A percentile compares a stretch with the other conserved stretches of the same genome.
Evolutionary conservation across 2,888 invertebrate genomes (phyloP).

Genomic region (Dorcus parallelipipedus): DNA sequence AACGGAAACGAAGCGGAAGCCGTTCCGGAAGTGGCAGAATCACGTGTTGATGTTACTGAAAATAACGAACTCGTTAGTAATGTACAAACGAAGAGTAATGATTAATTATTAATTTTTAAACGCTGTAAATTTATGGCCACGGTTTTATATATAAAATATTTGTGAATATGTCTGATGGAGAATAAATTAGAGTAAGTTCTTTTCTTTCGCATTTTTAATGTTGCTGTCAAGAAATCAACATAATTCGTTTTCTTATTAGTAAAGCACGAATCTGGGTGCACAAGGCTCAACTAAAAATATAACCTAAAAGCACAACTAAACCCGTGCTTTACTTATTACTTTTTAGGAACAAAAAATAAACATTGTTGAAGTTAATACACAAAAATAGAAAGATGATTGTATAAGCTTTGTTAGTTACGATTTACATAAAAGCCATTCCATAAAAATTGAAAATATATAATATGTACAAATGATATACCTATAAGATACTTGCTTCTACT

Average conservation of each 20-base stretch:
- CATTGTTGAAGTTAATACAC: no score
- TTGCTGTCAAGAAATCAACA: no score
- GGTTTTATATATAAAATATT: background rate
- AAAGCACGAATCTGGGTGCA: no score
- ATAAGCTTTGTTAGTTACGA: background rate
- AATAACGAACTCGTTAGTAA: background rate
- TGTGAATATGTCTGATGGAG: background rate
- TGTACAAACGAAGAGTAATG: background rate
- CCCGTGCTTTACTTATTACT: no score
- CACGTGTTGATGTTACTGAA: background rate
- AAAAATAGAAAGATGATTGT: background rate
- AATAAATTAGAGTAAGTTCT: background rate
- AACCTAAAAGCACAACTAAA: no score
- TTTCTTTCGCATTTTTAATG: background rate
- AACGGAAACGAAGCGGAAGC: background rate
- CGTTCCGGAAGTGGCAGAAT: background rate
- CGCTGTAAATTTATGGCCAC: background rate
- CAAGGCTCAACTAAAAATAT: no score
- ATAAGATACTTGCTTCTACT: background rate
- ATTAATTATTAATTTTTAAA: background rate
- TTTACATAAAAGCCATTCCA: background rate
- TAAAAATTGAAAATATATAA: constrained; percentile 4
- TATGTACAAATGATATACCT: constrained; percentile 1
- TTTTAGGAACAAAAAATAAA: no score
- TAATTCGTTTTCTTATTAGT: no score